Conservation (phyloP, 2,888 invertebrate species). For the Pimpla rufipes region DNA sequence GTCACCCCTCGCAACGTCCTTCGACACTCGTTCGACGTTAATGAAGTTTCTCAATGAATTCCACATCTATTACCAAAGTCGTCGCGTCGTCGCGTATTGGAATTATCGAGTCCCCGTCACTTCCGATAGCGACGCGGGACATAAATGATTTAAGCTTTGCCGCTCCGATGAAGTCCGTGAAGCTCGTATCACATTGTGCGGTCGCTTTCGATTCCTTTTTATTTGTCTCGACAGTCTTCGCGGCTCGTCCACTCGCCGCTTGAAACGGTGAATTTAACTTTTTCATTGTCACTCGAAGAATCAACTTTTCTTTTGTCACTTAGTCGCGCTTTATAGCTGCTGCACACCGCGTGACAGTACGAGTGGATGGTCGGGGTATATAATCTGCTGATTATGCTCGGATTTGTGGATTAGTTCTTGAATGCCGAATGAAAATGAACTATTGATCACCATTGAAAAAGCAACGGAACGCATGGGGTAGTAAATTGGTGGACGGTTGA, state of each 20-base stretch:
- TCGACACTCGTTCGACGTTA: constrained; percentile 15
- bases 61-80: constrained; percentile 38
- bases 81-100: constrained; percentile 43
- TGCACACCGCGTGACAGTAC: background rate
- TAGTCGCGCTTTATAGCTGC: background rate
- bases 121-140: constrained; percentile 28
- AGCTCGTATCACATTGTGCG: constrained; percentile 1
- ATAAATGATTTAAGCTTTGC: constrained; percentile 30
- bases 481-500: too few species aligned
- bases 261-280: background rate
- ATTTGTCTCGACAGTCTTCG: background rate
- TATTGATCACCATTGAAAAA: too few species aligned
- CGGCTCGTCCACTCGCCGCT: background rate
- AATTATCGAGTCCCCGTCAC: constrained; percentile 50
- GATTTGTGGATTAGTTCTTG: too few species aligned
- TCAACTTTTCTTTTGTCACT: background rate
- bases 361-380: too few species aligned
- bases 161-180: constrained; percentile 1
- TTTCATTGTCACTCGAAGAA: background rate
- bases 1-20: background rate
- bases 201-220: background rate
- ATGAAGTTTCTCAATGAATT: constrained; percentile 51
- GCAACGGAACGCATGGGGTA: too few species aligned
- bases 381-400: too few species aligned
- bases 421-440: too few species aligned